A percentile compares a stretch with the other conserved stretches of the same genome.
Evolutionary conservation across 2,113 vertebrate genomes (phyloP).

Genomic region (Pseudopodoces humilis): DNA sequence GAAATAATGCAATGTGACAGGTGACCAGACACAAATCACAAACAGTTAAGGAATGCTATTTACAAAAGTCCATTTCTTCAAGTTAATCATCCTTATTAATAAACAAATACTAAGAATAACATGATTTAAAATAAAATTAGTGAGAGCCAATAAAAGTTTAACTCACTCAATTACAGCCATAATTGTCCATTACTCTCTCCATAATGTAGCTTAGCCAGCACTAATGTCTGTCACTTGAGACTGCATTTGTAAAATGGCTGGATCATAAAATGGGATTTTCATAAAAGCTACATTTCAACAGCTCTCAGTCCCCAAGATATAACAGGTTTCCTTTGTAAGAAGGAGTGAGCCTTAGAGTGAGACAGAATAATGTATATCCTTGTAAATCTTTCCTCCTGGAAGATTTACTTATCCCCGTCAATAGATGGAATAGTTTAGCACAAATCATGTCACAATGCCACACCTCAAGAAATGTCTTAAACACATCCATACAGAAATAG

Average conservation of each 20-base stretch:
- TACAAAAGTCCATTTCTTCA: neutral
- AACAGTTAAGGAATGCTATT: neutral
- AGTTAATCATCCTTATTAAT: neutral
- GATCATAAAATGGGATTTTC: neutral
- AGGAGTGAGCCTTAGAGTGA: neutral
- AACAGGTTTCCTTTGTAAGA: neutral
- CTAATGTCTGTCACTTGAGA: neutral
- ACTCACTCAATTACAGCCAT: neutral
- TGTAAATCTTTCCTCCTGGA: neutral
- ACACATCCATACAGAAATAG: neutral
- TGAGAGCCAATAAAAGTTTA: neutral
- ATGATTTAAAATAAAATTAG: neutral
- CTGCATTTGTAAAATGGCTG: neutral
- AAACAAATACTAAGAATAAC: neutral
- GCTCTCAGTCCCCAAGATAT: neutral
- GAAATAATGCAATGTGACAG: neutral
- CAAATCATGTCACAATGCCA: neutral
- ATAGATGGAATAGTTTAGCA: neutral
- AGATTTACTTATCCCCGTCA: neutral
- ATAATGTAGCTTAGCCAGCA: neutral
- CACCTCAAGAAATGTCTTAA: neutral
- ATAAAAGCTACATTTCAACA: neutral
- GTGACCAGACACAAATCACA: neutral
- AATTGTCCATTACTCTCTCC: neutral
- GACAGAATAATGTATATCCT: neutral